Conservation (phyloP, 2,113 vertebrate species). For the Chascanopsetta lugubris region DNA sequence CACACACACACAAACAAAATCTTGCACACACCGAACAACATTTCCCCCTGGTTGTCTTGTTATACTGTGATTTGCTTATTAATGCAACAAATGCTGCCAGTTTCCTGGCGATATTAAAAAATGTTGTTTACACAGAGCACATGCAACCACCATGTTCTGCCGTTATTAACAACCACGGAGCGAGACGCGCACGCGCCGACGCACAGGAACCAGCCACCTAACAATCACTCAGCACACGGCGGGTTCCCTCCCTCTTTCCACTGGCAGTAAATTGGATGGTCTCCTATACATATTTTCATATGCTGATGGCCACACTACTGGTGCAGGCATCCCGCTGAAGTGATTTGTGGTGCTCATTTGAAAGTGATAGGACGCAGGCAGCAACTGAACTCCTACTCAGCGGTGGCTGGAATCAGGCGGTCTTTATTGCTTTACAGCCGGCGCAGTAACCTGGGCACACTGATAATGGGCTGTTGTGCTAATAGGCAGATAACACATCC, state of each 20-base stretch:
- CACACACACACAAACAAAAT: slow-evolving; percentile 29
- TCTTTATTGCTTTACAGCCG: slow-evolving; percentile 77
- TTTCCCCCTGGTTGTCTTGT: slow-evolving; percentile 70
- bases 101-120: slow-evolving; percentile 51
- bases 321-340: slow-evolving; percentile 73
- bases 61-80: slow-evolving; percentile 77
- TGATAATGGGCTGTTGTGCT: slow-evolving; percentile 80
- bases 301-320: slow-evolving; percentile 75
- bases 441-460: slow-evolving; percentile 68
- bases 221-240: slow-evolving; percentile 74
- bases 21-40: slow-evolving; percentile 30
- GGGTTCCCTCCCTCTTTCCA: slow-evolving; percentile 68
- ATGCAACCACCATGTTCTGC: slow-evolving; percentile 45
- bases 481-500: slow-evolving; percentile 80
- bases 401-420: slow-evolving; percentile 64
- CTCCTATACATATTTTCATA: slow-evolving; percentile 74
- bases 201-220: slow-evolving; percentile 62
- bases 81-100: slow-evolving; percentile 69
- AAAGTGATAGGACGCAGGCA: slow-evolving; percentile 73
- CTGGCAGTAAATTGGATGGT: slow-evolving; percentile 74
- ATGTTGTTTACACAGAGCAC: slow-evolving; percentile 61
- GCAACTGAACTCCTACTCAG: slow-evolving; percentile 78
- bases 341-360: slow-evolving; percentile 81
- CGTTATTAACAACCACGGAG: slow-evolving; percentile 42
- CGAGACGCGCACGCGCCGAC: slow-evolving; percentile 36